Evolutionary conservation across 2,888 invertebrate genomes (phyloP), one percentile per base, ranked within the genome.

Genomic region (Timandra comae): DNA sequence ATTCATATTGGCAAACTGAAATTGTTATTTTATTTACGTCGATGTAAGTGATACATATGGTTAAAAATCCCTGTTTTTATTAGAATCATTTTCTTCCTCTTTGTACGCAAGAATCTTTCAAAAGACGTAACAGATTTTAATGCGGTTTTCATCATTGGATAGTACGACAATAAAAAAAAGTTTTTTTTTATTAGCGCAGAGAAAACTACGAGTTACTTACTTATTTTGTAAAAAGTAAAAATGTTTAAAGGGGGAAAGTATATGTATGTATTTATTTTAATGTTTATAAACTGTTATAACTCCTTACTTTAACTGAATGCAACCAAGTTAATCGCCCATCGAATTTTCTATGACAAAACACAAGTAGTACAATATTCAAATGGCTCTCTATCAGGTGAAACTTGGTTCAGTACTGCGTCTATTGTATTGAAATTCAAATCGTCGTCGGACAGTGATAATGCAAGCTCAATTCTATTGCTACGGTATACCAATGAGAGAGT

Each of bases 391-490:
- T 9, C 9, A n/a, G n/a, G n/a, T 23, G 4, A 9, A 24, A 11
- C 24, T 24, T 9, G 7, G 24, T 2, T 24, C 7, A 5, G 11
- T 11, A 6, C n/a, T n/a, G 24, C 7, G 28, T 25, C 20, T 12
- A 12, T 23, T 29, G 33, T 36, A 43, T 41, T 46, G 37, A 46
- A 37, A 44, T 44, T 44, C 44, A 44, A 40, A 44, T 41, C n/a
- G 33, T 29, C 33, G 29, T 29, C 31, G 30, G 32, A 25, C 31
- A 19, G 34, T 29, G 41, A 42, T 46, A 46, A 46, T 41, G 27
- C 41, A 19, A 24, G 26, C 30, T 33, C 23, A 33, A 33, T 27
- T n/a, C 28, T 41, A 38, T 46, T 44, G 35, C 39, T 44, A 29
- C 41, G 36, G 46, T 46, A 44, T 46, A 41, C 23, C 33, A 44